Evolutionary conservation across 2,888 invertebrate genomes (phyloP).

Genomic region (Lithosia quadra): DNA sequence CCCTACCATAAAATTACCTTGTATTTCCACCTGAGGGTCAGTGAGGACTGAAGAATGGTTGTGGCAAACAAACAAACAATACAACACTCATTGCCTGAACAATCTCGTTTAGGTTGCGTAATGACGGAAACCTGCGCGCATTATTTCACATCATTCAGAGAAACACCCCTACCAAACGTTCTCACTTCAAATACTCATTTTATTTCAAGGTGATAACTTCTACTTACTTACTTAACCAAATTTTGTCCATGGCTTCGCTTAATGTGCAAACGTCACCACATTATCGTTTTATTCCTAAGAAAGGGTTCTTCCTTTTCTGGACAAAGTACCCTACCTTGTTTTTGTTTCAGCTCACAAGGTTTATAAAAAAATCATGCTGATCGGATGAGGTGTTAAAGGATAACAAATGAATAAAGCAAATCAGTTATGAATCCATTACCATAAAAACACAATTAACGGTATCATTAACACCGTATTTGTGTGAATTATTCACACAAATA

Average conservation of each 20-base stretch:
- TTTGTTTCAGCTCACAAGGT: too few species aligned
- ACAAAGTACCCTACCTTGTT: too few species aligned
- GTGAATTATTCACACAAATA: not conserved
- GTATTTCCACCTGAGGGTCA: slow-evolving; percentile 31
- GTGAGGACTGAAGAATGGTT: slow-evolving; percentile 26
- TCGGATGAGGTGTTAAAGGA: too few species aligned
- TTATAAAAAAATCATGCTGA: too few species aligned
- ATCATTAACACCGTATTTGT: too few species aligned
- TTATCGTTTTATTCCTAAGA: not conserved
- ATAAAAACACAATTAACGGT: not conserved
- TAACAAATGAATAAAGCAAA: too few species aligned
- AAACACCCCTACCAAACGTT: slow-evolving; percentile 44
- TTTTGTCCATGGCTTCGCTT: too few species aligned
- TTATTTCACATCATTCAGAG: slow-evolving; percentile 62
- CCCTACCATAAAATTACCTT: slow-evolving; percentile 23
- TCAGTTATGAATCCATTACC: too few species aligned
- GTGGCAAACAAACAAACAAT: slow-evolving; percentile 52
- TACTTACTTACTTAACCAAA: not conserved
- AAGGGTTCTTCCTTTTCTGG: too few species aligned
- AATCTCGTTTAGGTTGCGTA: slow-evolving; percentile 63
- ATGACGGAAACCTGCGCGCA: slow-evolving; percentile 61
- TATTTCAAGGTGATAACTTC: not conserved
- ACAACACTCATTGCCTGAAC: slow-evolving; percentile 63
- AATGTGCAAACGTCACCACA: too few species aligned
- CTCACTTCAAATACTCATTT: slow-evolving; percentile 23